These are phyloP conservation scores for Aplysina aerophoba DNA, from an alignment of 37 sponge, comb jelly and placozoan genomes.

Conservation along the genomic window DNA sequence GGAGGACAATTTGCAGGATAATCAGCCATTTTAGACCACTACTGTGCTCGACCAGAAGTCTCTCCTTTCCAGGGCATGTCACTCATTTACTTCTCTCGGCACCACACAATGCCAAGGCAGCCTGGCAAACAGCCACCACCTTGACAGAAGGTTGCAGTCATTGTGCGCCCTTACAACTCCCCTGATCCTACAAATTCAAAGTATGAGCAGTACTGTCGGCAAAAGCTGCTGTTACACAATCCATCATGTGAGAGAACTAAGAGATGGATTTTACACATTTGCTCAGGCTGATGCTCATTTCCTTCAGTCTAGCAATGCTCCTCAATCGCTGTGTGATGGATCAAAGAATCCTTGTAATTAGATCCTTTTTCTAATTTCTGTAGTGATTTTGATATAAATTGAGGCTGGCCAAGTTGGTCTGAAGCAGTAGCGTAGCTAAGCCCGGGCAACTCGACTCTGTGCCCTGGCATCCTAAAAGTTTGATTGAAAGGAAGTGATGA, in stretches of 20 bases:
- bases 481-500: too few relatives aligned
- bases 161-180: constrained; percentile 34
- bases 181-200: constrained; percentile 57
- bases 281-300: neutral
- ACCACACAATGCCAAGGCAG: constrained; percentile 43
- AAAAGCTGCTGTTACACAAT: constrained; percentile 34
- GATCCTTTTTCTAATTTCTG: too few relatives aligned
- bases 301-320: neutral
- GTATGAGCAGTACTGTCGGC: constrained; percentile 54
- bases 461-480: too few relatives aligned
- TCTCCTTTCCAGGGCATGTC: neutral
- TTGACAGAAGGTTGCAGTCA: constrained; percentile 27
- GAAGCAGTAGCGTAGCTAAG: too few relatives aligned
- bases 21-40: neutral
- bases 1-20: constrained; percentile 1
- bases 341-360: too few relatives aligned
- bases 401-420: too few relatives aligned
- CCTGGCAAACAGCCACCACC: neutral
- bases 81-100: constrained; percentile 10
- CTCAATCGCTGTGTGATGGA: constrained; percentile 8
- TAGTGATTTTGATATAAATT: too few relatives aligned
- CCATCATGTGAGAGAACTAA: neutral
- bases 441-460: too few relatives aligned
- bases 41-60: neutral
- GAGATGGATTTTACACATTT: neutral